Evolutionary conservation across 2,888 invertebrate genomes (phyloP).

Genomic region (Ormyrus pomaceus): DNA sequence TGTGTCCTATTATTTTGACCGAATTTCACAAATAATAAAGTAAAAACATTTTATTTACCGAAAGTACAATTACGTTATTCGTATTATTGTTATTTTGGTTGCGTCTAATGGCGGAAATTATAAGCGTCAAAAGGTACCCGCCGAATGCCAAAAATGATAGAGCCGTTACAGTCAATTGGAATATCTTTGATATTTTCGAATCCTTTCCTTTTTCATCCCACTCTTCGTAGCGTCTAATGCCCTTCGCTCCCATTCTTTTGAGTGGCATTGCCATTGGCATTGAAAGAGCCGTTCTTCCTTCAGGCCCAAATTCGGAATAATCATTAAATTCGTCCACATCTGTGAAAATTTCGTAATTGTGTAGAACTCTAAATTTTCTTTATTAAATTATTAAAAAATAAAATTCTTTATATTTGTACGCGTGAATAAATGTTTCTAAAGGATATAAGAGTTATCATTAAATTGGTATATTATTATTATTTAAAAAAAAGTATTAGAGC

Average conservation of each 20-base stretch:
- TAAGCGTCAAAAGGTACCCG: constrained; percentile 87
- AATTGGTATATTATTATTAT: no score
- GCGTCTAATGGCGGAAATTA: constrained; percentile 85
- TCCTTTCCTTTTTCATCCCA: constrained; percentile 77
- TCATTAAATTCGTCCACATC: neutral
- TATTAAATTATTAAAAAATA: no score
- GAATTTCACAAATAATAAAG: no score
- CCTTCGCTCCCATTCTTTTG: constrained; percentile 44
- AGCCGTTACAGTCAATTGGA: constrained; percentile 87
- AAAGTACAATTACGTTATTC: constrained; percentile 69
- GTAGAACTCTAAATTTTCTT: no score
- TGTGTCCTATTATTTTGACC: no score
- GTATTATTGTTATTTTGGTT: constrained; percentile 75
- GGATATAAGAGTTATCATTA: no score
- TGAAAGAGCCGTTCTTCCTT: constrained; percentile 43
- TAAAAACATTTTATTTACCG: constrained; percentile 60
- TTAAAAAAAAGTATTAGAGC: no score
- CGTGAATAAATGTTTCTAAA: no score
- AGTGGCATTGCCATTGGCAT: constrained; percentile 60
- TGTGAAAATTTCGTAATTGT: neutral
- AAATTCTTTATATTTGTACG: no score
- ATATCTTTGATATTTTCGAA: constrained; percentile 84
- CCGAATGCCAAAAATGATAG: constrained; percentile 90
- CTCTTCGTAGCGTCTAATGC: constrained; percentile 72
- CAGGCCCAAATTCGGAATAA: neutral